Conservation (phyloP, 1,140 invertebrate species). For the Lasioglossum baleicum region DNA sequence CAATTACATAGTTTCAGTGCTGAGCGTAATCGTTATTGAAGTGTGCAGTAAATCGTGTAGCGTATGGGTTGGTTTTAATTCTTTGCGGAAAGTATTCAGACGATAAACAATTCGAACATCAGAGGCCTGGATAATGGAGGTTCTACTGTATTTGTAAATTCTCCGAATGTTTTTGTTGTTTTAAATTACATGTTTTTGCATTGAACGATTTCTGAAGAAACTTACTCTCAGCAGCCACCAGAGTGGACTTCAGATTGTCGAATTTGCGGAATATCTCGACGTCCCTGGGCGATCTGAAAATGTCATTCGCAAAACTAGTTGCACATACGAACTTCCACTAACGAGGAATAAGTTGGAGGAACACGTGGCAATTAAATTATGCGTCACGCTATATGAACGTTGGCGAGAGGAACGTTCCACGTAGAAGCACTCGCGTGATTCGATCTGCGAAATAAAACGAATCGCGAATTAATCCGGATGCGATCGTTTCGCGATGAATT, state of each 20-base stretch:
- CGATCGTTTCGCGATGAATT: background rate
- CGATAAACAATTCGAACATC: too few species aligned
- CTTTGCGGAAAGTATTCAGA: too few species aligned
- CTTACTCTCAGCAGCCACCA: conserved; percentile 44
- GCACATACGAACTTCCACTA: background rate
- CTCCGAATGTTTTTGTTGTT: too few species aligned
- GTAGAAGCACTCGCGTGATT: background rate
- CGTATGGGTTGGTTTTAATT: too few species aligned
- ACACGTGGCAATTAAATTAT: background rate
- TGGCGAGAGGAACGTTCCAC: too few species aligned
- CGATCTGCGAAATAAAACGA: background rate
- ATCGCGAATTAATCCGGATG: background rate
- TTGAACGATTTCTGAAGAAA: background rate
- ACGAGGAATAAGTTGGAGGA: background rate
- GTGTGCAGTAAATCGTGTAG: too few species aligned
- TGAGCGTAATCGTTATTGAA: too few species aligned
- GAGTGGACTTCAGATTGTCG: conserved; percentile 26
- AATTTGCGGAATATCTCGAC: conserved; percentile 27
- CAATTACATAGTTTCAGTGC: too few species aligned
- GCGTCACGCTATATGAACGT: too few species aligned
- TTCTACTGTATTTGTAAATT: too few species aligned
- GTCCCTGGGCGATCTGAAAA: conserved; percentile 53
- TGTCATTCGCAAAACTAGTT: background rate
- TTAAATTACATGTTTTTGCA: too few species aligned
- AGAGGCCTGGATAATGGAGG: too few species aligned